These are phyloP conservation scores for Conus canariensis DNA, from an alignment of 2,888 invertebrate genomes.

Conservation along the genomic window DNA sequence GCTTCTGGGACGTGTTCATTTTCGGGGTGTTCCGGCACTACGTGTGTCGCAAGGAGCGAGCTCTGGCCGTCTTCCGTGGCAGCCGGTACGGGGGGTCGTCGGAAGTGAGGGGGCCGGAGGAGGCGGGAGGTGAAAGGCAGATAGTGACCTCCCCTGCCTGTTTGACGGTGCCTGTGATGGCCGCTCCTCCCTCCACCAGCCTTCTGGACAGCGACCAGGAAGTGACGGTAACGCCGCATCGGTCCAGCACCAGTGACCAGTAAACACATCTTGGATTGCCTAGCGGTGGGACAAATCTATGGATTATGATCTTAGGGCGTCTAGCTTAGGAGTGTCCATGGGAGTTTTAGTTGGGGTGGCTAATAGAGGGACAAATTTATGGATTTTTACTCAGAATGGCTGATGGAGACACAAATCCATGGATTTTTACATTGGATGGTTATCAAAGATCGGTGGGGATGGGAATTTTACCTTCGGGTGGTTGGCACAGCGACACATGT, in stretches of 20 bases:
- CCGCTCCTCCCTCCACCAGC: conserved; percentile 49
- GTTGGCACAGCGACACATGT: too few relatives aligned
- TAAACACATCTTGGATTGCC: neutral
- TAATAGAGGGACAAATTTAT: too few relatives aligned
- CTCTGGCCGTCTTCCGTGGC: conserved; percentile 52
- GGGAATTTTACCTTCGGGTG: too few relatives aligned
- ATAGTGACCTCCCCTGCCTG: neutral
- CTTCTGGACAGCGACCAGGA: conserved; percentile 50
- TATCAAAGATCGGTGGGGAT: too few relatives aligned
- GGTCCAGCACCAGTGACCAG: conserved; percentile 35
- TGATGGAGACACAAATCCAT: too few relatives aligned
- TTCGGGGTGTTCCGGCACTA: conserved; percentile 70
- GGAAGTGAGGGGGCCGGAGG: neutral
- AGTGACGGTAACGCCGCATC: conserved; percentile 24
- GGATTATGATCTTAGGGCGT: too few relatives aligned
- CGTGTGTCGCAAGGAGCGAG: conserved; percentile 62
- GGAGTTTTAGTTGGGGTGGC: too few relatives aligned
- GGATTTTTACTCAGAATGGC: too few relatives aligned
- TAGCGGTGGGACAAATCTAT: neutral
- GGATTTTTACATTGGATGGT: too few relatives aligned
- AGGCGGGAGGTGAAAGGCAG: neutral
- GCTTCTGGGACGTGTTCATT: conserved; percentile 67
- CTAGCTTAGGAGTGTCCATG: too few relatives aligned
- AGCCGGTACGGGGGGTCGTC: conserved; percentile 19
- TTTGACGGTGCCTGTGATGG: conserved; percentile 46